Conservation (phyloP, 2,797 vertebrate genomes). For the Tokudaia muenninki region DNA sequence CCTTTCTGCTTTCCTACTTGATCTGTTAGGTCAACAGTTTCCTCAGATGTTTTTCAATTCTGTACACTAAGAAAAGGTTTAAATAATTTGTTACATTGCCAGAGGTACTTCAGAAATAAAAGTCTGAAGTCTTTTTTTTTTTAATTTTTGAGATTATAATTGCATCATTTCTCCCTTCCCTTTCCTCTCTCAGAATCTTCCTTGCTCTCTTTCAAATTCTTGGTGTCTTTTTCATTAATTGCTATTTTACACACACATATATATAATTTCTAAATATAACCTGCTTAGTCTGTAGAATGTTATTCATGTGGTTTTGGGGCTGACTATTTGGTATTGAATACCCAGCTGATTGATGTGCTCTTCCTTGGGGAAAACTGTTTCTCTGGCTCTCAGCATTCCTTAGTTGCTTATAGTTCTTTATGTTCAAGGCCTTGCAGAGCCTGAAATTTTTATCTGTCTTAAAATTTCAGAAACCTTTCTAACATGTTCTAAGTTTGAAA, state of each 20-base stretch:
- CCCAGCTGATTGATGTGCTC: background rate
- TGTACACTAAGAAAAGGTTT: conserved; percentile 7
- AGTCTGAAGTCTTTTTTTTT: background rate
- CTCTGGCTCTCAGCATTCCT: background rate
- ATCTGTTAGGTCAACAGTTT: background rate
- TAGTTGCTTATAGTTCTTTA: background rate
- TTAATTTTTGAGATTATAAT: background rate
- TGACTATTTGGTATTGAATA: background rate
- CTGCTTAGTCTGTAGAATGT: background rate
- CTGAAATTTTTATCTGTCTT: conserved; percentile 1
- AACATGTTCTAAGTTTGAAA: conserved; percentile 48
- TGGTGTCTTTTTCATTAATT: background rate
- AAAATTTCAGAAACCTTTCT: conserved; percentile 43
- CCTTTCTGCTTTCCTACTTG: background rate
- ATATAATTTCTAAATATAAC: background rate
- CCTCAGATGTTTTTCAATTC: conserved; percentile 12
- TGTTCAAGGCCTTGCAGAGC: background rate
- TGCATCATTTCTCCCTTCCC: background rate
- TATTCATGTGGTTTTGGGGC: background rate
- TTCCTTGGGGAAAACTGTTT: background rate
- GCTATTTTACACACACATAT: background rate
- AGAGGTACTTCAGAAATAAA: background rate
- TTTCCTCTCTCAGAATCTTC: background rate
- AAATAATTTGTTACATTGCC: background rate
- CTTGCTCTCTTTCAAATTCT: background rate